Base-by-base conservation (phyloP, 2,113 vertebrate genomes). In the Sarotherodon lohbergeri region DNA sequence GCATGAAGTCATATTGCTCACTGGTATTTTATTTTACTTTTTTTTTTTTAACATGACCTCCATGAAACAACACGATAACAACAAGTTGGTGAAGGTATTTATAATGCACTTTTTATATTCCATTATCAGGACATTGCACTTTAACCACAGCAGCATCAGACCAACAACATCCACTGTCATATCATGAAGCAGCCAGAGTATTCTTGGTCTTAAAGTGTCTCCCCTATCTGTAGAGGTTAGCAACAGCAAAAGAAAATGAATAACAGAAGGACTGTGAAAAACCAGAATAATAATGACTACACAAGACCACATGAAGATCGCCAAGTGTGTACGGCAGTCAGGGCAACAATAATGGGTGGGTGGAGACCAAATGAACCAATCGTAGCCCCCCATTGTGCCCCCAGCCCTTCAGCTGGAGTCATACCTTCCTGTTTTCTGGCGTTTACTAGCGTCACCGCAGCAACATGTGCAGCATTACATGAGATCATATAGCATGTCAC, bases 361-460 rank as follows among this genome's bases (percentile, higher is more conserved):
- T 50, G 87, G 81, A 83, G 55, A 59, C 24, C 3, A 3, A 50
- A 34, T 5, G 6, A 83, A 41, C 93, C 89, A 93, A 94, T 91
- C 90, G 2, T 17, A 80, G 86, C 34, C 7, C 34, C 41, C 29
- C 27, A 17, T 55, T 86, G 22, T 43, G 36, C 46, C 71, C 50
- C 29, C 83, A 57, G 6, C 83, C 85, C 48, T 13, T 13, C 1
- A 83, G 46, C 56, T 46, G 22, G 86, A 68, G 54, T 48, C 73
- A 61, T 55, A 63, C 29, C 63, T 91, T 89, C 90, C 91, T 83
- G 90, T 84, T 88, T 73, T 86, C 24, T 82, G 3, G 36, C 9
- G 46, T 92, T 92, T 93, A 88, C 88, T 66, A 80, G 54, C 0
- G 13, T 93, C 50, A 7, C 78, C 71, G 19, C 7, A 56, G 90